phyloP scores from a whole-genome alignment of 64 coral and sea anemone genomes.

The Platygyra sinensis region DNA sequence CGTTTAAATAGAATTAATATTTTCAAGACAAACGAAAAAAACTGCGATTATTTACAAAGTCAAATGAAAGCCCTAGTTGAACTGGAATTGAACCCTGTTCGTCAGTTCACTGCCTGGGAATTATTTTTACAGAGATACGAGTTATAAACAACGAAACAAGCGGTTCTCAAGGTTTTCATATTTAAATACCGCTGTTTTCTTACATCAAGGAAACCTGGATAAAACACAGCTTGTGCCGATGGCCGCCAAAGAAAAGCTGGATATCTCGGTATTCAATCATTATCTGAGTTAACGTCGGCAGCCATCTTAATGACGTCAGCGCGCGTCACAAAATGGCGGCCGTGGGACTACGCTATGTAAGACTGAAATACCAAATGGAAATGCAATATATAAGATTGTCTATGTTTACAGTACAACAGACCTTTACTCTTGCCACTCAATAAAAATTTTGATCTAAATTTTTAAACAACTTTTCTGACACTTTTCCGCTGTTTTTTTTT shows the following conservation, averaged over 20 bases:
- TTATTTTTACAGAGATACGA: neutral
- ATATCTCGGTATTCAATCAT: no score
- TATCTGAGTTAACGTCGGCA: neutral
- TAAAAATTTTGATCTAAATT: no score
- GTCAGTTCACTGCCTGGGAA: neutral
- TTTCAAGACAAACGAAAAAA: neutral
- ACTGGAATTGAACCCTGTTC: neutral
- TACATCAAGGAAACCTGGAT: neutral
- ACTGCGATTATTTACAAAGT: neutral
- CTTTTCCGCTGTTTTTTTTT: no score
- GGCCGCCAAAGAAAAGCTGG: no score
- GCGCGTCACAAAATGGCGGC: neutral
- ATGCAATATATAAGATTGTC: neutral
- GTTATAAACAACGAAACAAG: slow-evolving; percentile 19
- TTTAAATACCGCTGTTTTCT: neutral
- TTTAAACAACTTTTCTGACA: no score
- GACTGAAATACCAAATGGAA: neutral
- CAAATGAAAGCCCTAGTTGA: neutral
- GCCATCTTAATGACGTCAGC: neutral
- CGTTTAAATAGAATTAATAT: no score
- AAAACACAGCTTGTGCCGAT: neutral
- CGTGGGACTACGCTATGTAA: neutral
- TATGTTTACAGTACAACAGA: neutral
- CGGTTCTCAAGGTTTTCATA: neutral
- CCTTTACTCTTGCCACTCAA: no score